Base-by-base conservation (phyloP, 2,888 invertebrate species). In the Eupsilia transversa region DNA sequence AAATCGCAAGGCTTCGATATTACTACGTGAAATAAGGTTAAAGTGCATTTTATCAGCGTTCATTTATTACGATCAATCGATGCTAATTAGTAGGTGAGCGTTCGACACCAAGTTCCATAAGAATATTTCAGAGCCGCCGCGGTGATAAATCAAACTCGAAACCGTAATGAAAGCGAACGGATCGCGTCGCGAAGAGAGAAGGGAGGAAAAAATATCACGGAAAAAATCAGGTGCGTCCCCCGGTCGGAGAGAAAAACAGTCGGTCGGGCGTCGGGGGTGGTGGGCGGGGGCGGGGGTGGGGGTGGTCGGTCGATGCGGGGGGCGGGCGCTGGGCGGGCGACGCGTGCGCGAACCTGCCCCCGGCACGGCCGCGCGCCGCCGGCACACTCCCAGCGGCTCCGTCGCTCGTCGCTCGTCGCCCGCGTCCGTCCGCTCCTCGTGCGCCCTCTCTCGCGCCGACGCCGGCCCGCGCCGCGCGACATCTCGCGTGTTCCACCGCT, bases 121-220 rank as follows among this genome's bases (percentile, higher is more conserved):
- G 96, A 95, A 96, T 95, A 96, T 96, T 96, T 95, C 94, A 95
- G 95, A 94, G 92, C 93, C 92, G 93, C 93, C 92, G 95, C 94
- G 95, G 95, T 96, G 96, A 96, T 96, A 96, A 96, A 96, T 96
- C 96, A 96, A 96, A 96, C 96, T 96, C 94, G 95, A 96, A 95
- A 96, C 96, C 96, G 95, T 96, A 96, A 96, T 96, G 96, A 96
- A 96, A 96, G 96, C 96, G 96, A 96, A 96, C 96, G 96, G 96
- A 96, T 96, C 96, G 96, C 96, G 96, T 95, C 95, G 96, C 95
- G 95, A 95, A 94, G 95, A 94, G 94, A 94, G 94, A 94, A 94
- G 93, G 95, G 95, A 95, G 96, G 95, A 95, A 96, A 96, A 96
- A 96, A 96, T 96, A 96, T 96, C 96, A 96, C 96, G 96, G 96